These are phyloP conservation scores for Erebia epiphron DNA, from an alignment of 2,888 invertebrate species.

Conservation along the genomic window DNA sequence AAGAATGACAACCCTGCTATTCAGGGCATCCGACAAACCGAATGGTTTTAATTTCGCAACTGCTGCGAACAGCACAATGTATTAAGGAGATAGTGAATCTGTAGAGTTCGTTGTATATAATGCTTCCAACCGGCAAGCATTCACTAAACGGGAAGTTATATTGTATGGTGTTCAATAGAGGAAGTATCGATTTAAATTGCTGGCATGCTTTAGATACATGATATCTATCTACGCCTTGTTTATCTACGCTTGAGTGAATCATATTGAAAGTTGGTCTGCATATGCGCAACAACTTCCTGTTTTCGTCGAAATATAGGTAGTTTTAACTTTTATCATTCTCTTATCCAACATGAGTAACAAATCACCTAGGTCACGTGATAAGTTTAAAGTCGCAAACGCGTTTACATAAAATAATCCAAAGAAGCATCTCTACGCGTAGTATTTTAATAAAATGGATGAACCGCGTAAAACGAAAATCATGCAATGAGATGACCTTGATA, in stretches of 20 bases:
- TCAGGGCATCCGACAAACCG: conserved; percentile 54
- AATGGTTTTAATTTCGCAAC: conserved; percentile 63
- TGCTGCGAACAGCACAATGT: conserved; percentile 62
- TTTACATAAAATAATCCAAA: too few species aligned
- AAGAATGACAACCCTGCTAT: conserved; percentile 43
- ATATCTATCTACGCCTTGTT: conserved; percentile 17
- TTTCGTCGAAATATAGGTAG: background rate
- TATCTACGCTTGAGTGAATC: conserved; percentile 11
- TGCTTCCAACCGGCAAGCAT: conserved; percentile 30
- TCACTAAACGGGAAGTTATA: conserved; percentile 29
- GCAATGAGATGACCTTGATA: too few species aligned
- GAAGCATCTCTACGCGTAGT: too few species aligned
- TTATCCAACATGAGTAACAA: background rate
- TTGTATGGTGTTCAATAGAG: conserved; percentile 33
- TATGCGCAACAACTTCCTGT: background rate
- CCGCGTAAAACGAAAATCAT: too few species aligned
- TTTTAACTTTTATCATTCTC: background rate
- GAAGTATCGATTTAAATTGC: conserved; percentile 37
- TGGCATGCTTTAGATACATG: conserved; percentile 8
- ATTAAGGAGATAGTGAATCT: conserved; percentile 56
- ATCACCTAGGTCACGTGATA: too few species aligned
- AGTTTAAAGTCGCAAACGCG: too few species aligned
- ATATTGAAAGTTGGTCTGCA: conserved; percentile 14
- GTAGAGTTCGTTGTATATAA: conserved; percentile 33
- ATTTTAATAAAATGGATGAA: too few species aligned